Evolutionary conservation across 2,797 vertebrate species (phyloP), one percentile per base, ranked within the genome.

Genomic region (Tolypeutes matacus): DNA sequence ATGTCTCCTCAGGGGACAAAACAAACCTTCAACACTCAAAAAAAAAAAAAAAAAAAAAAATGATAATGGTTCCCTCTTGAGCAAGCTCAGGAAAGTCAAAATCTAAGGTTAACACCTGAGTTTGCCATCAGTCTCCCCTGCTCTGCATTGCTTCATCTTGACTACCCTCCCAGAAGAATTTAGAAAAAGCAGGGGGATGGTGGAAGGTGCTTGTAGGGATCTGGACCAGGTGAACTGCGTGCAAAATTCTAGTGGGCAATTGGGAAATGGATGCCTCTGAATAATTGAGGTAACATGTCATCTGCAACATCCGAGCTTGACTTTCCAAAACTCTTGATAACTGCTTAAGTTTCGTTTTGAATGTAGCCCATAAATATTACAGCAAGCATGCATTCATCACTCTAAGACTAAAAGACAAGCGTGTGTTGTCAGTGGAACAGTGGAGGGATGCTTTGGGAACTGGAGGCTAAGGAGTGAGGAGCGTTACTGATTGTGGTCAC

Each of bases 201-300:
- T n/a, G 60, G 31, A 49, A n/a, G 39, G 5, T 42, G 17, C 14
- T 7, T 2, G 27, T 11, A 23, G n/a, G n/a, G 25, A 64, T 0
- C 39, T 77, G 25, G 0, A 13, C 3, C 56, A 84, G 42, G 82
- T 10, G 13, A 94, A 13, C 2, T 7, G 31, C 1, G 17, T n/a
- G 46, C 29, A 85, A 78, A 86, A 91, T 31, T 36, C 69, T 0
- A 82, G 78, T 70, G 34, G 4, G 83, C 13, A 5, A 34, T 62
- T 27, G 46, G 69, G 80, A 97, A 93, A 91, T n/a, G 20, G 88
- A 13, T 92, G 18, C 92, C 12, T 25, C 86, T 94, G 93, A 98
- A 97, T 98, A 98, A 98, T 85, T 95, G 96, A 98, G 93, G 94
- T 91, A 94, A 95, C 83, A 1, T 29, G 83, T 97, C 95, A 93